Evolutionary conservation across 2,113 vertebrate genomes (phyloP).

Genomic region (Entomyzon cyanotis): DNA sequence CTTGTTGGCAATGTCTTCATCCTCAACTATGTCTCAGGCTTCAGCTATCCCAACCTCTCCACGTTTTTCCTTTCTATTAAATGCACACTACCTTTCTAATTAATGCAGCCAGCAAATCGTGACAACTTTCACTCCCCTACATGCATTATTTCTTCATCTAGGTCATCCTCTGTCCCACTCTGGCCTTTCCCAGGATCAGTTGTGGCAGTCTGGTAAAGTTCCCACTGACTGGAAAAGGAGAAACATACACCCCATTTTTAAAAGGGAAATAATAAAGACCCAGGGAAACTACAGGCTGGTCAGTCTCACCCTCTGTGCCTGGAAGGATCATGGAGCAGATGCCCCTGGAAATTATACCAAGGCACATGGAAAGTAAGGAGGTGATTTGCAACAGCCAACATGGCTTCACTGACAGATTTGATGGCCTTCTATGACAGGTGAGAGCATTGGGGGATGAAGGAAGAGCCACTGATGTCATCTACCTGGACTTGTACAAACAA

Average conservation of each 20-base stretch:
- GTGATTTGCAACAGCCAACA: not conserved
- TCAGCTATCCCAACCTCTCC: not conserved
- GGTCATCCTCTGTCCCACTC: not conserved
- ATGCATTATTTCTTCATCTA: not conserved
- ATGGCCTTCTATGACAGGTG: not conserved
- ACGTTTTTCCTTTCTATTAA: not conserved
- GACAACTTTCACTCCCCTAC: not conserved
- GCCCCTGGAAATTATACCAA: not conserved
- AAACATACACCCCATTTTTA: not conserved
- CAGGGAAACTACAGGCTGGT: not conserved
- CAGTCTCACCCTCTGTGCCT: not conserved
- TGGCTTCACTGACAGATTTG: not conserved
- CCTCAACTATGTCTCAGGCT: not conserved
- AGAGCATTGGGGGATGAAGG: not conserved
- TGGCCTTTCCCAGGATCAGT: not conserved
- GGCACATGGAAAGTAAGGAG: not conserved
- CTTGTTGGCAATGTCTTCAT: not conserved
- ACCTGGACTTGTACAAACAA: not conserved
- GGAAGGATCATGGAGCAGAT: not conserved
- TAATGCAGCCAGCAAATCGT: not conserved
- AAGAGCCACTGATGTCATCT: not conserved
- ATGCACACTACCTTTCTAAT: not conserved
- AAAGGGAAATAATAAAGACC: not conserved
- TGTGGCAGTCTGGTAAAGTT: not conserved
- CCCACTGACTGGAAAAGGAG: not conserved